Evolutionary conservation across 2,888 invertebrate genomes (phyloP), one percentile per base, ranked within the genome.

Genomic region (Ennomos erosarius): DNA sequence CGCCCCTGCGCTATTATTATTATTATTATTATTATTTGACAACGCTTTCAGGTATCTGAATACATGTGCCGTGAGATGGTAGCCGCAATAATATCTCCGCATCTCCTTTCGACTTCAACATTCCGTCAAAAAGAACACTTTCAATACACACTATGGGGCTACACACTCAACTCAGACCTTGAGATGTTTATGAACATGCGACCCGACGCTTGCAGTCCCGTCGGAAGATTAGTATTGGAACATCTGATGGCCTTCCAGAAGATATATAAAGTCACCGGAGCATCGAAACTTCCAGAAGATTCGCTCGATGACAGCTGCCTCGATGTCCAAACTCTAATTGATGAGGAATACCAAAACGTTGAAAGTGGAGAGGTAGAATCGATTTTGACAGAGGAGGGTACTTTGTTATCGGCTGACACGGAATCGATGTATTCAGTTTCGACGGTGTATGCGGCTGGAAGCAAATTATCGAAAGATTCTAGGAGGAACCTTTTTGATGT

Each of bases 21-120:
- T n/a, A n/a, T n/a, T n/a, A n/a, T n/a, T n/a, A n/a, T n/a, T n/a
- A n/a, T n/a, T n/a, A 5, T 26, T 26, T 6, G 26, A 26, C 26
- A 26, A 26, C 26, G 26, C 3, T 64, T 61, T 10, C 71, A 94
- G 94, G 87, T 95, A 47, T 93, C 94, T 1, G 93, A 94, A 78
- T 95, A 95, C 71, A 82, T 96, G 1, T 94, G 95, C 68, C 92
- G 93, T 59, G 94, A 95, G 85, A 93, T 95, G 75, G 93, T 94
- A 33, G 88, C 88, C 37, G 90, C 94, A 0, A 90, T 93, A 33
- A 90, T 91, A 71, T 92, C 92, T 0, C 92, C 92, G 0, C 93
- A 93, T 56, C 73, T 93, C 6, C 80, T 90, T 1, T 88, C 91
- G 67, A 90, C 90, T 1, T 90, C 93, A 0, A 87, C 90, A 4